A percentile compares a stretch with the other conserved stretches of the same genome.
Conservation (phyloP, 2,113 vertebrate species). For the Chunga burmeisteri region DNA sequence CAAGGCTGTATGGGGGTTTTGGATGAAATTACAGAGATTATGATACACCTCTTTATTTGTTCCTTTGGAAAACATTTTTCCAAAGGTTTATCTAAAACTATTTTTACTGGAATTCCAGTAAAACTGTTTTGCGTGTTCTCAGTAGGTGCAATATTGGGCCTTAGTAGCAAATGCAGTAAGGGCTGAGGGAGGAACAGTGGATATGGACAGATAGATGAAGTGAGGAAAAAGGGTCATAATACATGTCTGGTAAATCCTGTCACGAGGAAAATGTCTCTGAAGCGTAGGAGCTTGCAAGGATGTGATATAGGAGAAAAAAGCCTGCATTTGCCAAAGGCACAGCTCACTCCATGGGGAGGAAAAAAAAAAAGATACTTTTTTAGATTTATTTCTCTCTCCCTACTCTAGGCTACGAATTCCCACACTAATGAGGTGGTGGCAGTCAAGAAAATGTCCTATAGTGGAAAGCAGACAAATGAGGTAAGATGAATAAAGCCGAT, state of each 20-base stretch:
- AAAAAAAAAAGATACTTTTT: neutral
- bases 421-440: conserved; percentile 98
- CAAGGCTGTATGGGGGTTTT: neutral
- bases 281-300: neutral
- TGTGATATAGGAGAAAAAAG: neutral
- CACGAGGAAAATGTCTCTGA: neutral
- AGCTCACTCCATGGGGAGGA: neutral
- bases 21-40: neutral
- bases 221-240: neutral
- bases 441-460: conserved; percentile 99
- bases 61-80: neutral
- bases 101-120: neutral
- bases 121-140: neutral
- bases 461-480: conserved; percentile 96
- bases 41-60: neutral
- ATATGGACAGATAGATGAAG: neutral
- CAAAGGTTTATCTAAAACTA: neutral
- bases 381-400: neutral
- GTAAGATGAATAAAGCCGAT: conserved; percentile 69
- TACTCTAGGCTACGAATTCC: conserved; percentile 88
- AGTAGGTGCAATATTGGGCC: no score
- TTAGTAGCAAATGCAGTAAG: neutral
- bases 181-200: neutral
- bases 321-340: neutral
- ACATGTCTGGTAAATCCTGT: neutral